These are phyloP conservation scores for Planococcus citri DNA, from an alignment of 1,140 invertebrate species.

Conservation along the genomic window DNA sequence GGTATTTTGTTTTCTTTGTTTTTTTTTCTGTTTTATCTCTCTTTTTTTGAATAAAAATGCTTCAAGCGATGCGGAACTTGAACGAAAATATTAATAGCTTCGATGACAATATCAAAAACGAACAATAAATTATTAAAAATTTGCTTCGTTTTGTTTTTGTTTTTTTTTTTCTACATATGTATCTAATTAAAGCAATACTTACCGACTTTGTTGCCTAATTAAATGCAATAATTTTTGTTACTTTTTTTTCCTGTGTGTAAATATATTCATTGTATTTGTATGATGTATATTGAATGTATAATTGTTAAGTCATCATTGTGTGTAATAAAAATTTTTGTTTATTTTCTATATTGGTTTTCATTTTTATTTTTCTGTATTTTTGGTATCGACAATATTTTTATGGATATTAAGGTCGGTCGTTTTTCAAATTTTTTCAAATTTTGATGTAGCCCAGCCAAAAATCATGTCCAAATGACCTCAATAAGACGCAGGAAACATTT, in stretches of 20 bases:
- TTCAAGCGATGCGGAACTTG: background rate
- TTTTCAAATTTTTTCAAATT: too few species aligned
- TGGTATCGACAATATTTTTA: background rate
- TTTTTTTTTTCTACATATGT: background rate
- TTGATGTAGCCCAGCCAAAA: too few species aligned
- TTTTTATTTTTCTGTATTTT: background rate
- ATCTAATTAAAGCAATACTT: background rate
- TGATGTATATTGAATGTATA: constrained; percentile 10
- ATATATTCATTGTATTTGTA: constrained; percentile 9
- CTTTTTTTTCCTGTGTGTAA: constrained; percentile 2
- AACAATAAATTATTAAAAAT: background rate
- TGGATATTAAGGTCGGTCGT: too few species aligned
- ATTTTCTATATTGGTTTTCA: background rate
- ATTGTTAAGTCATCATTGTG: constrained; percentile 14
- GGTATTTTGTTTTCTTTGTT: too few species aligned
- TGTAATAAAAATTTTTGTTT: constrained; percentile 18
- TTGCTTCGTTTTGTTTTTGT: background rate
- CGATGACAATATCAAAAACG: background rate
- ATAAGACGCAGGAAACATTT: too few species aligned
- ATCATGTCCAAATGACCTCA: too few species aligned
- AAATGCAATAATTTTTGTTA: constrained; percentile 8
- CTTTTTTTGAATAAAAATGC: background rate
- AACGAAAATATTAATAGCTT: background rate
- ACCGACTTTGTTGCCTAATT: background rate
- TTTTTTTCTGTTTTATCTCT: background rate